Evolutionary conservation across 2,797 vertebrate genomes (phyloP), one percentile per base, ranked within the genome.

Genomic region (Fistularia tabacaria): DNA sequence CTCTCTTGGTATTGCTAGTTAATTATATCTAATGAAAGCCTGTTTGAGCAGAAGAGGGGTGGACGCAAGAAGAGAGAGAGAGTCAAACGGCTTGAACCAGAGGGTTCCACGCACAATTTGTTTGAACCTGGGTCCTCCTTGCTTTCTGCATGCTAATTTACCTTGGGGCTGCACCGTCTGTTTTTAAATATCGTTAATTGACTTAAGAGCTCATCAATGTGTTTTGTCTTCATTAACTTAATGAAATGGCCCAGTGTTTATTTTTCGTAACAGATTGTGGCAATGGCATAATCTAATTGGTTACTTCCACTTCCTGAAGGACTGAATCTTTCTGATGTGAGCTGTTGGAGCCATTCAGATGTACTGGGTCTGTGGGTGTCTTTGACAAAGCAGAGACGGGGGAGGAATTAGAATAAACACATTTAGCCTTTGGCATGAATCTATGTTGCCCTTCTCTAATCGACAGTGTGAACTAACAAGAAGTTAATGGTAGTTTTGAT

Each of bases 101-200:
- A 89, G 85, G 85, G 77, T 87, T 88, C 83, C 85, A 84, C 76
- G 73, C 80, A 82, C 85, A 76, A 90, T 90, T 88, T 88, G 86
- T 90, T 90, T 90, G 88, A 90, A 90, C 88, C 89, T 84, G 86
- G 83, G 83, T 82, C 86, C 83, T 85, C 74, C 74, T 81, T 85
- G 62, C 84, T 77, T 83, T 75, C 84, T 71, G 81, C 83, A 86
- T 87, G 83, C 83, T 90, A 89, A 90, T 90, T 90, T 86, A 88
- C 85, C 87, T 90, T 77, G 82, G 86, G 85, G 88, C 86, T 81
- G 74, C 79, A 71, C 84, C 83, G 85, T 87, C 86, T 90, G 87
- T 88, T 89, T 86, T 89, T 86, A 90, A 91, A 91, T 91, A 91
- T 91, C 85, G 87, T 90, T 91, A 91, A 92, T 91, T 91, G 88